Evolutionary conservation across 2,888 invertebrate species (phyloP).

Genomic region (Drosophila monieri): DNA sequence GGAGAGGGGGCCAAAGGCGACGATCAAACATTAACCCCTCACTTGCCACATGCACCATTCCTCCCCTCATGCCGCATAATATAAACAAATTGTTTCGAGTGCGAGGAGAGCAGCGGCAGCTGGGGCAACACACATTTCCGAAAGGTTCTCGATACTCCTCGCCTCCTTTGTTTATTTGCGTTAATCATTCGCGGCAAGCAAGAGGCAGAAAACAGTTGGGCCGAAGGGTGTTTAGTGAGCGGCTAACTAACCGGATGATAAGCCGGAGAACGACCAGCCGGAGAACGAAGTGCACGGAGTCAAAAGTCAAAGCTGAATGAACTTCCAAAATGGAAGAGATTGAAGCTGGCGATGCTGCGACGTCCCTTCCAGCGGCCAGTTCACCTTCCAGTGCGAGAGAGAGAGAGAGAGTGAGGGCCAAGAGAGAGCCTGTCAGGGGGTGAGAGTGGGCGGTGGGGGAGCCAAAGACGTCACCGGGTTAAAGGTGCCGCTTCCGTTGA

Average conservation of each 20-base stretch:
- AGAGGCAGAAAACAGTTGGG: conserved; percentile 57
- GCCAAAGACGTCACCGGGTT: conserved; percentile 67
- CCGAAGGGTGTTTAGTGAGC: background rate
- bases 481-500: conserved; percentile 29
- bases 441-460: conserved; percentile 39
- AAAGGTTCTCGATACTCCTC: conserved; percentile 26
- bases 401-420: conserved; percentile 15
- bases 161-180: conserved; percentile 55
- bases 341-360: conserved; percentile 55
- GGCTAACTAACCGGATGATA: conserved; percentile 20
- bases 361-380: conserved; percentile 45
- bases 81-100: conserved; percentile 69
- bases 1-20: conserved; percentile 35
- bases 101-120: conserved; percentile 71
- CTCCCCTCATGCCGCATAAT: conserved; percentile 19
- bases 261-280: background rate
- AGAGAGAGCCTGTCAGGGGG: conserved; percentile 1
- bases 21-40: conserved; percentile 27
- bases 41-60: background rate
- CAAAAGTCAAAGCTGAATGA: conserved; percentile 71
- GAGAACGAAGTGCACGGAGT: conserved; percentile 36
- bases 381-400: conserved; percentile 44
- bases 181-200: conserved; percentile 26
- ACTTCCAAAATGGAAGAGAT: conserved; percentile 72
- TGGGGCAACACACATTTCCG: conserved; percentile 50